Percentiles rank a stretch among this genome's conserved stretches.
phyloP scores from a whole-genome alignment of 2,888 invertebrate species.

The Cheiracanthium punctorium region DNA sequence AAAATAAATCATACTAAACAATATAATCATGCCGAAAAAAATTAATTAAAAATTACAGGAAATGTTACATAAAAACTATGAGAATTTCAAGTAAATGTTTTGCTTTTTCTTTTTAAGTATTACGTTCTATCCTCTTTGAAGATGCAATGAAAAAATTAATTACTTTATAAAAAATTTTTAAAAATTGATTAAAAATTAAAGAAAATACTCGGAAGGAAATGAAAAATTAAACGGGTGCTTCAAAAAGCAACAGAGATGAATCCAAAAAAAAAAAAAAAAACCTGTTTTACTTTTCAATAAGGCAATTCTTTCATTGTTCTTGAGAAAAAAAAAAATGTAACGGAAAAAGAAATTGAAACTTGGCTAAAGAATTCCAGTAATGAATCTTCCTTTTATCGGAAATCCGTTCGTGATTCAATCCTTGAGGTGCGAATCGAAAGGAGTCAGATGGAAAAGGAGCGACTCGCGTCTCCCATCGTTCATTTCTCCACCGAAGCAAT shows the following conservation, averaged over 20 bases:
- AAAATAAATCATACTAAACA: too few relatives aligned
- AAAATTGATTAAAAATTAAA: too few relatives aligned
- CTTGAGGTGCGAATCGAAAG: slow-evolving; percentile 26
- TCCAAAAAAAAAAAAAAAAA: neutral
- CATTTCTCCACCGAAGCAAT: neutral
- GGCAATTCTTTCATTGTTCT: neutral
- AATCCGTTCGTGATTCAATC: slow-evolving; percentile 26
- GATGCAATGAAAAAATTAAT: too few relatives aligned
- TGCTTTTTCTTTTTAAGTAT: too few relatives aligned
- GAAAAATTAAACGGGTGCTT: too few relatives aligned
- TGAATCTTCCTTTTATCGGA: neutral
- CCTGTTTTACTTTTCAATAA: neutral
- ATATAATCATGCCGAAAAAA: too few relatives aligned
- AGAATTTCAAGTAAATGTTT: too few relatives aligned
- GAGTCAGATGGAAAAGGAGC: neutral
- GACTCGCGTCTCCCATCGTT: neutral
- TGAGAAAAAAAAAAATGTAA: neutral
- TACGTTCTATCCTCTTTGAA: too few relatives aligned
- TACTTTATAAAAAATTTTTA: too few relatives aligned
- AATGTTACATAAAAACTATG: too few relatives aligned
- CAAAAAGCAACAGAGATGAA: neutral
- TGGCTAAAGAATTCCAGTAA: neutral
- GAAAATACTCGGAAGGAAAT: too few relatives aligned
- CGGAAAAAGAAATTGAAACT: neutral
- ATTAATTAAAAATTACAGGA: too few relatives aligned